phyloP scores from a whole-genome alignment of 2,888 invertebrate species.

The Andrena flavipes region DNA sequence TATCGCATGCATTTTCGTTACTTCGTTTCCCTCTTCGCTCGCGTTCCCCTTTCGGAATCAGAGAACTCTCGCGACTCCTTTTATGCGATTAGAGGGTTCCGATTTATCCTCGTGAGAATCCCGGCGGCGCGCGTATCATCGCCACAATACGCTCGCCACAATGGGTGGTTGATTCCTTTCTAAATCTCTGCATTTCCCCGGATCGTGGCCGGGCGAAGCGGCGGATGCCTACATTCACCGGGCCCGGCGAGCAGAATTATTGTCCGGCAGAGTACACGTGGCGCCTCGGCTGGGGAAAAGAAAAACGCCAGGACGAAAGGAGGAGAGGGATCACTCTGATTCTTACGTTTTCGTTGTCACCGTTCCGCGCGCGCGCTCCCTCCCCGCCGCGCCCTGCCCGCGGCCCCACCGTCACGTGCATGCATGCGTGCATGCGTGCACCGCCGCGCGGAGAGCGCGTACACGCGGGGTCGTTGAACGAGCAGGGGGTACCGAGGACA shows the following conservation, averaged over 20 bases:
- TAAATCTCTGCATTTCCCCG: conserved; percentile 40
- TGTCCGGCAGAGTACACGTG: conserved; percentile 27
- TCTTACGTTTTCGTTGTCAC: conserved; percentile 53
- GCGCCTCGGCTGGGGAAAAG: not conserved
- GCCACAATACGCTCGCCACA: conserved; percentile 52
- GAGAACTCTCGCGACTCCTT: not conserved
- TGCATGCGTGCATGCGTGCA: conserved; percentile 64
- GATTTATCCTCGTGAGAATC: conserved; percentile 45
- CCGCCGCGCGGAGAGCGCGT: conserved; percentile 56
- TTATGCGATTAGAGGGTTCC: conserved; percentile 14
- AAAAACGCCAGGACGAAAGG: conserved; percentile 19
- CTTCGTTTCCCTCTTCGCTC: not conserved
- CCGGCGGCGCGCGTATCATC: conserved; percentile 11
- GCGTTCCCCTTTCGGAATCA: not conserved
- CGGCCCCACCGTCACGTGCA: conserved; percentile 66
- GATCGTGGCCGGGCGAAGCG: conserved; percentile 25
- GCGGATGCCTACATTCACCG: conserved; percentile 38
- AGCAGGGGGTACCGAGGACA: conserved; percentile 78
- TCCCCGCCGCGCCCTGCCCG: conserved; percentile 19
- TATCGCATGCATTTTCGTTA: not conserved
- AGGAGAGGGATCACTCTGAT: conserved; percentile 24
- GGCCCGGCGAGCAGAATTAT: conserved; percentile 1
- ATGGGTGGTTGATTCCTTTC: conserved; percentile 69
- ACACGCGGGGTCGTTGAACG: conserved; percentile 81
- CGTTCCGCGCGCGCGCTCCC: conserved; percentile 30